Base-by-base conservation (phyloP, 2,888 invertebrate species). In the Teleiodes luculella region DNA sequence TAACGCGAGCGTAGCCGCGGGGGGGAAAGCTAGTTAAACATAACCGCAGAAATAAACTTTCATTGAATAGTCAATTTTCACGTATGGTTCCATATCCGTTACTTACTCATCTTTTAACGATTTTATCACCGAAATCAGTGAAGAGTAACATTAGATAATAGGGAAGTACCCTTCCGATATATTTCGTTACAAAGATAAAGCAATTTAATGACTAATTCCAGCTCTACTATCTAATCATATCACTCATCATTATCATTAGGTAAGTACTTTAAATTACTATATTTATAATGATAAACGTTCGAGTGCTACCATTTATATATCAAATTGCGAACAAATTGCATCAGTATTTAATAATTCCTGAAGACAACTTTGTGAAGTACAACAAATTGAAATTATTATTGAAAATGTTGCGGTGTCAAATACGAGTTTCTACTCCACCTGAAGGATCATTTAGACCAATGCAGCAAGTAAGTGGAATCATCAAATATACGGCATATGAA, bases 351-450 rank as follows among this genome's bases (percentile, higher is more conserved):
- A n/a, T 7, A 13, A 20, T 4, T 3, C n/a, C 7, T 13, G 1
- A n/a, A 24, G 13, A 2, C 5, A 20, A n/a, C n/a, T n/a, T n/a
- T n/a, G n/a, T 43, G 8, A 6, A 13, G 10, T 43, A 16, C 3
- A 6, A 24, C 24, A 24, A n/a, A n/a, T n/a, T 4, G 24, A 24
- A 24, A 28, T 6, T 20, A 3, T 20, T 41, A n/a, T 43, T 10
- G 5, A 43, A 13, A 43, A 43, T 43, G 43, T 11, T 45, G 28
- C 39, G 56, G 49, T 52, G 54, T 52, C 49, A 56, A 50, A 58
- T 56, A 54, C 46, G 30, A 20, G 30, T 35, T 10, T 49, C 52
- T 39, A 31, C 16, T 41, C 31, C 28, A 18, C 10, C 16, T 31
- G 51, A 31, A 31, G 31, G 31, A 11, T 2, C 14, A 7, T 51